Evolutionary conservation across 2,113 vertebrate genomes (phyloP).

Genomic region (Seriola rivoliana): DNA sequence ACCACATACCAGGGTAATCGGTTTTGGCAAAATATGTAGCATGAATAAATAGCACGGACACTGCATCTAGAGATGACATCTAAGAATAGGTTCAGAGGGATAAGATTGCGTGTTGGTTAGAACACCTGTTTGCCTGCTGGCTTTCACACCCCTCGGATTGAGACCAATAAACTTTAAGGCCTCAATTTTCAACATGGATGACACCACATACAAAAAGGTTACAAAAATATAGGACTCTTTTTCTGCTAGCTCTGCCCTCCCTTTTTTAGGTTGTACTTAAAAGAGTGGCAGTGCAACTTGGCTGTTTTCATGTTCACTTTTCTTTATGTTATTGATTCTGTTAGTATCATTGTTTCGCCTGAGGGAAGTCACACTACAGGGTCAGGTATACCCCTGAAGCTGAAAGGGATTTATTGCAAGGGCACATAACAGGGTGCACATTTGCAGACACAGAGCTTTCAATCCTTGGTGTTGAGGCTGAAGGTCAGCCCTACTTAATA

Average conservation of each 20-base stretch:
- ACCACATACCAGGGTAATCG: constrained; percentile 23
- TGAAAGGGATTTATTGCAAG: constrained; percentile 5
- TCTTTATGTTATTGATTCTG: not conserved
- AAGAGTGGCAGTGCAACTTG: not conserved
- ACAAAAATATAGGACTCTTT: constrained; percentile 39
- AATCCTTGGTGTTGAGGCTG: not conserved
- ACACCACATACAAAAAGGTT: constrained; percentile 25
- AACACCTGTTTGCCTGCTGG: constrained; percentile 50
- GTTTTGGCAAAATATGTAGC: constrained; percentile 42
- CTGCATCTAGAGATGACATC: constrained; percentile 39
- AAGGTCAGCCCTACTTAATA: constrained; percentile 33
- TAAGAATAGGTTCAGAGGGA: constrained; percentile 51
- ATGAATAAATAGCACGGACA: constrained; percentile 37
- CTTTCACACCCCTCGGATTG: constrained; percentile 32
- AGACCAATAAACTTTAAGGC: constrained; percentile 34
- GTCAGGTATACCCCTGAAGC: not conserved
- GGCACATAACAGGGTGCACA: constrained; percentile 2
- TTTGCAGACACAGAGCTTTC: constrained; percentile 32
- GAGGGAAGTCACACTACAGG: not conserved
- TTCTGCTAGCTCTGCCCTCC: not conserved
- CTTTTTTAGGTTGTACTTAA: not conserved
- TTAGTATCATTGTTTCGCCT: not conserved
- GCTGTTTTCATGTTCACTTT: not conserved
- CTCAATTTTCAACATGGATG: constrained; percentile 26
- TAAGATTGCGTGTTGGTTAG: not conserved